phyloP scores from a whole-genome alignment of 2,888 invertebrate genomes.

The Limnephilus lunatus region DNA sequence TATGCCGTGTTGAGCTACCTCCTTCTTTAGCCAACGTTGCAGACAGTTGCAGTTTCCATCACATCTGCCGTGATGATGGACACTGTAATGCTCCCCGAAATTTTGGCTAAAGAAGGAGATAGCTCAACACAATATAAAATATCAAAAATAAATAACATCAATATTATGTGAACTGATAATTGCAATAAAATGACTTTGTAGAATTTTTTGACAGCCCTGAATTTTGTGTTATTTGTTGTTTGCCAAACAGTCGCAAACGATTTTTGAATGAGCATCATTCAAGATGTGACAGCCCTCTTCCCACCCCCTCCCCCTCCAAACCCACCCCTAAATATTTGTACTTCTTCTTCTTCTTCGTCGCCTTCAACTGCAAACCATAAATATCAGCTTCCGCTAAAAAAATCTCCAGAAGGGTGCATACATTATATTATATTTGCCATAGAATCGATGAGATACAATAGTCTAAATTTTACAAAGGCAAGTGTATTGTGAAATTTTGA shows the following conservation, averaged over 20 bases:
- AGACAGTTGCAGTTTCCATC: no score
- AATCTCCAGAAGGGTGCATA: conserved; percentile 41
- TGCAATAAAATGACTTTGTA: not conserved
- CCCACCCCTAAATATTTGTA: not conserved
- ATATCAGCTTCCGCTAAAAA: conserved; percentile 46
- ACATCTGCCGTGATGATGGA: no score
- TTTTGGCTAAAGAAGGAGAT: no score
- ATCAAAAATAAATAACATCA: no score
- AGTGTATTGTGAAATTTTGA: not conserved
- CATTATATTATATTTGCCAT: conserved; percentile 34
- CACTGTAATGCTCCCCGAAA: no score
- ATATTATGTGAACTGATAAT: no score
- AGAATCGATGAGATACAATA: conserved; percentile 21
- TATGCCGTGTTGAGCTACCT: no score
- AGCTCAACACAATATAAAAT: no score
- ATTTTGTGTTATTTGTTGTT: conserved; percentile 46
- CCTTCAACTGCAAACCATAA: conserved; percentile 29
- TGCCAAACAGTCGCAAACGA: conserved; percentile 62
- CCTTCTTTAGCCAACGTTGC: no score
- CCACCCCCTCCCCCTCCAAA: not conserved
- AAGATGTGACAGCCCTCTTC: conserved; percentile 56
- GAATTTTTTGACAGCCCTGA: conserved; percentile 34
- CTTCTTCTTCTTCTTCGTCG: conserved; percentile 30
- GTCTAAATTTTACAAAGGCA: not conserved
- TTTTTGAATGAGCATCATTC: conserved; percentile 63